Percentiles rank a stretch among this genome's conserved stretches.
Evolutionary conservation across 2,113 vertebrate species (phyloP).

Genomic region (Herpailurus yagouaroundi): DNA sequence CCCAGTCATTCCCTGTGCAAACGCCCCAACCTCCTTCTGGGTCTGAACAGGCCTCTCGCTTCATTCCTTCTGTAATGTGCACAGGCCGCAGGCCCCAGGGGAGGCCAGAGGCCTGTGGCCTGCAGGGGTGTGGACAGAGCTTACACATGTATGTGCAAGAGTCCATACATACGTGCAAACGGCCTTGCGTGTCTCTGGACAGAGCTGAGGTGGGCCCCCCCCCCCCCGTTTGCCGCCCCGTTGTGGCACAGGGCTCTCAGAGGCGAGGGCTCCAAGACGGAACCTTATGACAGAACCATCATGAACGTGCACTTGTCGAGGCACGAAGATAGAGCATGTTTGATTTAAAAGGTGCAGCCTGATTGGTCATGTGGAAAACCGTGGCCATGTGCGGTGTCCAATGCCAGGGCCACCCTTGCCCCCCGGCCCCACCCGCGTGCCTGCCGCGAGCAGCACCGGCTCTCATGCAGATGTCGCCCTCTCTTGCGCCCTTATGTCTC

Average conservation of each 20-base stretch:
- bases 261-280: background rate
- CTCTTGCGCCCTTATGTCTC: background rate
- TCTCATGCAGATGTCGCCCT: background rate
- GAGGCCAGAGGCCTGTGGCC: background rate
- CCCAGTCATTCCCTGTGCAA: background rate
- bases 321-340: background rate
- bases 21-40: background rate
- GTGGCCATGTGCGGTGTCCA: fast-evolving
- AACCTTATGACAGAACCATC: background rate
- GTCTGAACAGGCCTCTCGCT: background rate
- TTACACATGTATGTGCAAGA: background rate
- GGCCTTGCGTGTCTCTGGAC: background rate
- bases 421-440: fast-evolving
- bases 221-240: fast-evolving
- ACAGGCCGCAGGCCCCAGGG: background rate
- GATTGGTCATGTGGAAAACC: background rate
- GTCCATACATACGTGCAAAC: fast-evolving
- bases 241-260: background rate
- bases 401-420: fast-evolving
- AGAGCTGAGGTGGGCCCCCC: too few relatives aligned
- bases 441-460: background rate
- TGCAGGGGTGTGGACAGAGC: background rate
- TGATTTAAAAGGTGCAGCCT: background rate
- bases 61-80: fast-evolving
- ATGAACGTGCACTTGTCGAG: background rate